A percentile compares a stretch with the other conserved stretches of the same genome.
Evolutionary conservation across 1,140 invertebrate genomes (phyloP).

Genomic region (Zaprionus capensis): DNA sequence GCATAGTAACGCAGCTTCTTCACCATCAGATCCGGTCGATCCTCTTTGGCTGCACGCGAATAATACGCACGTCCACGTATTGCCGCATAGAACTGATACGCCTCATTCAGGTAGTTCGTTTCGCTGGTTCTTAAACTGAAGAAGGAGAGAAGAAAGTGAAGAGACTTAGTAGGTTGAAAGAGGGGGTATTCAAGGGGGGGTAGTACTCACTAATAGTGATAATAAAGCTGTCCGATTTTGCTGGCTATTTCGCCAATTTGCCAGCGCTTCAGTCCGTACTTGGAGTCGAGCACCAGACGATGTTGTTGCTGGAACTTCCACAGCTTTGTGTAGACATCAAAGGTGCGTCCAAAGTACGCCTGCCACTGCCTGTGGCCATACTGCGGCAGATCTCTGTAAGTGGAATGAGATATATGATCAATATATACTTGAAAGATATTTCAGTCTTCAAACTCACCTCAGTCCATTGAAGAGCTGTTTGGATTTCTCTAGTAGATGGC

Average conservation of each 20-base stretch:
- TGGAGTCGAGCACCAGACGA: constrained; percentile 94
- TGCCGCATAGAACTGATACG: constrained; percentile 98
- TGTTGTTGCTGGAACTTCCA: constrained; percentile 99
- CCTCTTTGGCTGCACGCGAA: constrained; percentile 96
- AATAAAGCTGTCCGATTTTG: constrained; percentile 99
- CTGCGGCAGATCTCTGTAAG: constrained; percentile 94
- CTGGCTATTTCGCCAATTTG: constrained; percentile 99
- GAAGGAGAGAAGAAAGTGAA: neutral
- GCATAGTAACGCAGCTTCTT: constrained; percentile 99
- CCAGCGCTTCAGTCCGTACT: constrained; percentile 98
- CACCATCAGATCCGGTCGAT: constrained; percentile 97
- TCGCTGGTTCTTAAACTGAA: constrained; percentile 95
- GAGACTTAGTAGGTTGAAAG: neutral
- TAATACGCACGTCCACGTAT: constrained; percentile 97
- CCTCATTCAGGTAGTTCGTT: constrained; percentile 97
- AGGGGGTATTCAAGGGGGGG: too few species aligned
- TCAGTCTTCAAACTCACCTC: constrained; percentile 86
- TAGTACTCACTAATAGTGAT: constrained; percentile 97
- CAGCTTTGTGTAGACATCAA: constrained; percentile 98
- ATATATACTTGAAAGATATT: neutral
- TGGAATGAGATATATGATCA: neutral
- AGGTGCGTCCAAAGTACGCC: constrained; percentile 97
- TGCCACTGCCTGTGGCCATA: constrained; percentile 99
- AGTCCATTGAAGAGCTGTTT: constrained; percentile 98
- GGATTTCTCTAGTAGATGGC: constrained; percentile 97